These are phyloP conservation scores for Halcyon chelicuti DNA, from an alignment of 2,797 vertebrate species.

Conservation along the genomic window DNA sequence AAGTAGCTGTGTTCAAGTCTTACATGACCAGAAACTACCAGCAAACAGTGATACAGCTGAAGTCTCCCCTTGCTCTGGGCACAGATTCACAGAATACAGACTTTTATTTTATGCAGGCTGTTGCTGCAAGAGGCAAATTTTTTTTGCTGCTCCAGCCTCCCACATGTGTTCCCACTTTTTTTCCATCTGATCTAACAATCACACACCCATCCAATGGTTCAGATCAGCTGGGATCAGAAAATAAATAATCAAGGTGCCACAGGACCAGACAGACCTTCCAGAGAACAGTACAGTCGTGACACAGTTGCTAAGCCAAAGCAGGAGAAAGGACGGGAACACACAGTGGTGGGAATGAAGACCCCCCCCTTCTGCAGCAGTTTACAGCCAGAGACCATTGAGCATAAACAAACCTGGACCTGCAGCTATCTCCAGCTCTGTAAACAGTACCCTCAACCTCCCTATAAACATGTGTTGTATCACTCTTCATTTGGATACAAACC, in stretches of 20 bases:
- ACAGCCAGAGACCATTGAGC: background rate
- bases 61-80: rapidly evolving
- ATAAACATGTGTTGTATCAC: background rate
- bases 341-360: background rate
- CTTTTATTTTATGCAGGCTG: background rate
- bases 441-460: rapidly evolving
- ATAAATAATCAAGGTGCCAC: background rate
- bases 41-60: background rate
- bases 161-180: background rate
- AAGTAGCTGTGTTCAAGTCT: background rate
- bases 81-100: background rate
- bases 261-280: background rate
- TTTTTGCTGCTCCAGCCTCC: background rate
- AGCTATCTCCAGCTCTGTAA: background rate
- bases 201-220: background rate
- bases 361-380: background rate
- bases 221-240: background rate
- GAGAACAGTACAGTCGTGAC: background rate
- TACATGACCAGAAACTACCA: background rate
- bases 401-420: background rate
- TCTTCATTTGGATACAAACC: background rate
- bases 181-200: background rate
- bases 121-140: background rate
- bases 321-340: background rate
- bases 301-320: background rate